Evolutionary conservation across 2,888 invertebrate species (phyloP).

Genomic region (Allophyes oxyacanthae): DNA sequence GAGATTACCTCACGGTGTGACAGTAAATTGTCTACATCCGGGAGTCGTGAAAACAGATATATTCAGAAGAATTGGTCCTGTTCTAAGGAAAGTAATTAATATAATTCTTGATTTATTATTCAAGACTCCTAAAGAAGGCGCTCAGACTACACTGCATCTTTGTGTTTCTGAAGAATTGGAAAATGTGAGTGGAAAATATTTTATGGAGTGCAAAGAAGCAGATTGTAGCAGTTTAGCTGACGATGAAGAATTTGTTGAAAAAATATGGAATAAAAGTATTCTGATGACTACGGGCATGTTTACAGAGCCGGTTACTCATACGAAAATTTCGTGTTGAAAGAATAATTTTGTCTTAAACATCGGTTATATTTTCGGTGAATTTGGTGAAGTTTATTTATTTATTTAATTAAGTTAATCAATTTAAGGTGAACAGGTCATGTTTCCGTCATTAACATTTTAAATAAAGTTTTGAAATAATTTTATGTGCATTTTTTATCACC

Average conservation of each 20-base stretch:
- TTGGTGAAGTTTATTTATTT: no score
- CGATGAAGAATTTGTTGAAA: conserved; percentile 91
- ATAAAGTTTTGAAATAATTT: not conserved
- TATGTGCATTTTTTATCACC: conserved; percentile 2
- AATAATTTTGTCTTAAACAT: no score
- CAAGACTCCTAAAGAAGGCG: conserved; percentile 93
- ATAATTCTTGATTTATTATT: conserved; percentile 90
- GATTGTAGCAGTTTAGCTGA: conserved; percentile 86
- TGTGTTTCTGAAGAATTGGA: conserved; percentile 93
- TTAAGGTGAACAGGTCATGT: no score
- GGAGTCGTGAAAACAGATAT: conserved; percentile 95
- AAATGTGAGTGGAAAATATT: conserved; percentile 93
- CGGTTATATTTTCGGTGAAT: no score
- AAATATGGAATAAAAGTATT: conserved; percentile 92
- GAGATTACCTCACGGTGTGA: conserved; percentile 88
- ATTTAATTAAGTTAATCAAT: no score
- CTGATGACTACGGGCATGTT: conserved; percentile 46
- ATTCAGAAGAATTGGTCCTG: conserved; percentile 90
- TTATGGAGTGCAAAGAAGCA: conserved; percentile 92
- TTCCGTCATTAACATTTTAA: not conserved
- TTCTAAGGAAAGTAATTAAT: conserved; percentile 83
- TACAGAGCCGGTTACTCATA: no score
- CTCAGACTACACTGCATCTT: conserved; percentile 93
- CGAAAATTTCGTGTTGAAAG: no score
- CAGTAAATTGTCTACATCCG: conserved; percentile 95